Conservation (phyloP, 2,888 invertebrate species). For the Formica aserva region DNA sequence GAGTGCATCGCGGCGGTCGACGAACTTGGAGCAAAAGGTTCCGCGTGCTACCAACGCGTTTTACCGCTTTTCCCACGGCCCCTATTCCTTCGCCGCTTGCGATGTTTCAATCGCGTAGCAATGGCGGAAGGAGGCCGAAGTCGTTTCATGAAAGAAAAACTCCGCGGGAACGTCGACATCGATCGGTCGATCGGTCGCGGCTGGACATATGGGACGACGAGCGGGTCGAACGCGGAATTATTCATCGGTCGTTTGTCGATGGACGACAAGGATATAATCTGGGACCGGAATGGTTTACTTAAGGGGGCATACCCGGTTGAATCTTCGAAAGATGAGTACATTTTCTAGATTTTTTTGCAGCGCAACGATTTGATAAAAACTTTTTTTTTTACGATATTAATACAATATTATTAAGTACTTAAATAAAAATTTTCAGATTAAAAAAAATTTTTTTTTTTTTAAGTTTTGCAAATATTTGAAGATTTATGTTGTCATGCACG, state of each 20-base stretch:
- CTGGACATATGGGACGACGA: constrained; percentile 48
- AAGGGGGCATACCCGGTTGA: too few relatives aligned
- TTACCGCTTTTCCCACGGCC: constrained; percentile 62
- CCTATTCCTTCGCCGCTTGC: constrained; percentile 37
- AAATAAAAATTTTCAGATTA: too few relatives aligned
- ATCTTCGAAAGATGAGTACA: too few relatives aligned
- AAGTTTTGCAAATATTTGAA: too few relatives aligned
- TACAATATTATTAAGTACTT: too few relatives aligned
- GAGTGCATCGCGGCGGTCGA: constrained; percentile 37
- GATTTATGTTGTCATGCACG: too few relatives aligned
- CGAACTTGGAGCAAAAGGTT: constrained; percentile 46
- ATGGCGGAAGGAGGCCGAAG: constrained; percentile 59
- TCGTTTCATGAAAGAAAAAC: constrained; percentile 47
- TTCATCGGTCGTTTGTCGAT: constrained; percentile 55
- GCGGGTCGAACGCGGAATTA: constrained; percentile 62
- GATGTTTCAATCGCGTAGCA: constrained; percentile 24
- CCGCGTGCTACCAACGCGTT: constrained; percentile 31
- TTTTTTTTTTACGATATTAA: too few relatives aligned
- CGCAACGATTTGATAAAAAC: too few relatives aligned
- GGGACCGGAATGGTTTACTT: constrained; percentile 8
- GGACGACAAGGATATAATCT: constrained; percentile 26
- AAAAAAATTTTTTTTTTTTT: too few relatives aligned
- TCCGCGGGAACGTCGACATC: constrained; percentile 11
- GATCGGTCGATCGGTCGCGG: constrained; percentile 56
- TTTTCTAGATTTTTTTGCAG: too few relatives aligned